Conservation (phyloP, 2,797 vertebrate genomes). For the Adelosebastes latens region DNA sequence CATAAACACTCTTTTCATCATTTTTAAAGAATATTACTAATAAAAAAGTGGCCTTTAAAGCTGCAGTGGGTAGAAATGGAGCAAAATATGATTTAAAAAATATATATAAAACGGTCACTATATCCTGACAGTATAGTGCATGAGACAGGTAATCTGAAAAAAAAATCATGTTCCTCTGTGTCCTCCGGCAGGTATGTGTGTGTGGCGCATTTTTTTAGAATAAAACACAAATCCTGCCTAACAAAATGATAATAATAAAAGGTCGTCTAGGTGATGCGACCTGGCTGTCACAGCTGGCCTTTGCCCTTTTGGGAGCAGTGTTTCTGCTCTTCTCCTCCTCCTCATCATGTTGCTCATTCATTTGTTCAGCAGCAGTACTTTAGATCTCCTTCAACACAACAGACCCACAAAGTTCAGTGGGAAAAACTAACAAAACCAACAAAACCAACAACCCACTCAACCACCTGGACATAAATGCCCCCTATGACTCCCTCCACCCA, state of each 20-base stretch:
- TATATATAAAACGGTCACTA: too few relatives aligned
- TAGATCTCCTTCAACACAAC: constrained; percentile 21
- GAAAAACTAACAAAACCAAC: neutral
- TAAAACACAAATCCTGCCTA: constrained; percentile 37
- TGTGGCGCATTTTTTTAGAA: constrained; percentile 66
- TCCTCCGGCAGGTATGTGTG: constrained; percentile 68
- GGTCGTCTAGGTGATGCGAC: neutral
- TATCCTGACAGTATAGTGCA: too few relatives aligned
- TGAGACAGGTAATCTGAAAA: too few relatives aligned
- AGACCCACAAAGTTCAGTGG: constrained; percentile 9
- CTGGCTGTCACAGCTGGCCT: constrained; percentile 48
- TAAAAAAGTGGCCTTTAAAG: neutral
- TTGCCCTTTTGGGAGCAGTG: constrained; percentile 48
- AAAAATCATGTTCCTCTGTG: too few relatives aligned
- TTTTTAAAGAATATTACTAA: neutral
- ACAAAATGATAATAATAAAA: neutral
- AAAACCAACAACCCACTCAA: constrained; percentile 23
- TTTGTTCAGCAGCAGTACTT: constrained; percentile 39
- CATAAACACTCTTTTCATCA: neutral
- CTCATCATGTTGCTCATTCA: constrained; percentile 15
- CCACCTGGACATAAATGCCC: constrained; percentile 43
- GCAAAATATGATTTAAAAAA: too few relatives aligned
- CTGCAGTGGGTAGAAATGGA: neutral
- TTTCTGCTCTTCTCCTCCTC: constrained; percentile 6
- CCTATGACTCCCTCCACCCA: constrained; percentile 17